Conservation (phyloP, 2,113 vertebrate species). For the Todiramphus chloris region DNA sequence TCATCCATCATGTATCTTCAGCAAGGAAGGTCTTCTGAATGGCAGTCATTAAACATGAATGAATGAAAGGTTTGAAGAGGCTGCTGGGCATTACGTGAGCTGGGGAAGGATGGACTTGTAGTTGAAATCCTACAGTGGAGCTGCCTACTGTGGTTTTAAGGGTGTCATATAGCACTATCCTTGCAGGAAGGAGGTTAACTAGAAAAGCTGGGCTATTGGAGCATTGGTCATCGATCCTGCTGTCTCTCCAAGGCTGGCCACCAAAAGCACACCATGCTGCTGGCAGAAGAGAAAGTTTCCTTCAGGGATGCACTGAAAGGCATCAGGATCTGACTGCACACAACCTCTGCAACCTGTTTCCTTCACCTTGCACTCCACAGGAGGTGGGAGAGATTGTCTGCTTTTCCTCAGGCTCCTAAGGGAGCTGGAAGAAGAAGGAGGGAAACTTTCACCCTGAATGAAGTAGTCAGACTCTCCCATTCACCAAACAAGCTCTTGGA, state of each 20-base stretch:
- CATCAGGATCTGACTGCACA: accelerated
- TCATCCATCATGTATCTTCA: neutral
- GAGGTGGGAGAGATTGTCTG: neutral
- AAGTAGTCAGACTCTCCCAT: neutral
- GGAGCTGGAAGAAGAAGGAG: neutral
- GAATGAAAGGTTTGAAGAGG: neutral
- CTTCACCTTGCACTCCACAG: neutral
- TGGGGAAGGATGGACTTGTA: neutral
- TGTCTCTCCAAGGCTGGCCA: neutral
- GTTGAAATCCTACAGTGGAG: neutral
- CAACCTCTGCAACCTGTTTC: neutral
- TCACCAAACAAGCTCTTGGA: neutral
- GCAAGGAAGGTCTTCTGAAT: neutral
- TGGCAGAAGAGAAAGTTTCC: neutral
- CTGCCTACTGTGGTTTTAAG: neutral
- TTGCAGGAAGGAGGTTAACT: neutral
- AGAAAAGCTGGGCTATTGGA: neutral
- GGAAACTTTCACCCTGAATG: neutral
- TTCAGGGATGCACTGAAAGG: neutral
- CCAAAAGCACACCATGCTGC: accelerated
- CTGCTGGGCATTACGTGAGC: neutral
- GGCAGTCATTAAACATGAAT: accelerated
- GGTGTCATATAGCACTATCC: neutral
- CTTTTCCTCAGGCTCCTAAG: neutral
- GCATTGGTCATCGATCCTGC: accelerated